phyloP scores from a whole-genome alignment of 2,888 invertebrate species.

The Eubasilissa splendida region DNA sequence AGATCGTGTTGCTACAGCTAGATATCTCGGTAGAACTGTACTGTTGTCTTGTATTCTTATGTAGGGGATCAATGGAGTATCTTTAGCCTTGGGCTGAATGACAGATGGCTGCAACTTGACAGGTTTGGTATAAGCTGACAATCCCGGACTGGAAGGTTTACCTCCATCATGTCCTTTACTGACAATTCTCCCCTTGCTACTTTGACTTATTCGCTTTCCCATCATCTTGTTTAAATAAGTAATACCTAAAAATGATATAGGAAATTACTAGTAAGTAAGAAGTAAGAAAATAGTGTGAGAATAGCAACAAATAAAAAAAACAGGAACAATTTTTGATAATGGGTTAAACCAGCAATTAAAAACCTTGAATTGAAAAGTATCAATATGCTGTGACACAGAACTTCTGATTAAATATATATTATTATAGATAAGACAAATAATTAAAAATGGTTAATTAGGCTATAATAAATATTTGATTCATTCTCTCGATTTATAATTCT shows the following conservation, averaged over 20 bases:
- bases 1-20: constrained; percentile 77
- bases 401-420: too few species aligned
- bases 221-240: constrained; percentile 63
- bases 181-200: constrained; percentile 70
- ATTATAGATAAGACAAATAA: background rate
- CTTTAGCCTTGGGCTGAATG: constrained; percentile 68
- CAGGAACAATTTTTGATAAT: too few species aligned
- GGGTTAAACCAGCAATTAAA: too few species aligned
- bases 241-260: background rate
- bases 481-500: too few species aligned
- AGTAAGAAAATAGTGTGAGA: background rate
- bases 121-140: constrained; percentile 70
- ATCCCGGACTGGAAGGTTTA: constrained; percentile 71
- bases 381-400: too few species aligned
- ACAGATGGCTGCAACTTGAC: constrained; percentile 68
- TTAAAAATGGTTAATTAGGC: too few species aligned
- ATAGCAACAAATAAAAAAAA: background rate
- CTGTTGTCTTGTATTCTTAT: constrained; percentile 81
- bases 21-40: constrained; percentile 78
- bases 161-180: constrained; percentile 71
- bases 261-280: background rate
- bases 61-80: constrained; percentile 73
- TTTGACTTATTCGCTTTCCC: constrained; percentile 72
- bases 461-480: too few species aligned
- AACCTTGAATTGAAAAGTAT: too few species aligned